Base-by-base conservation (phyloP, 2,888 invertebrate species). In the Archips xylosteana region DNA sequence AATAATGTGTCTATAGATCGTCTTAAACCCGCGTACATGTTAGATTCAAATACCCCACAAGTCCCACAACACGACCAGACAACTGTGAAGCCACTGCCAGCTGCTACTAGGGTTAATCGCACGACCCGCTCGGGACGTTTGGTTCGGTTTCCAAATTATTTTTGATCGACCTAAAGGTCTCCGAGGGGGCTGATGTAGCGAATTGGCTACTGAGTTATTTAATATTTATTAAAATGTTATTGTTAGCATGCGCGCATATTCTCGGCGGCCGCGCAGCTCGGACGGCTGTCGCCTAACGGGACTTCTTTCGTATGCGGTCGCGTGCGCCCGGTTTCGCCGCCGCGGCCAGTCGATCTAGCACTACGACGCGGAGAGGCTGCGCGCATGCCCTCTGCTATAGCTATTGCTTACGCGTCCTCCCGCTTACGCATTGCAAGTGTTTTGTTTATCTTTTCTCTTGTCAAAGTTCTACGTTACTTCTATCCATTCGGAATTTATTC, bases 101-200 rank as follows among this genome's bases (percentile, higher is more conserved):
- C 15, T 62, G 62, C 15, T 62, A 42, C 2, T n/a, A n/a, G n/a
- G n/a, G 6, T 3, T 42, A 23, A 45, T n/a, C 39, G 13, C 3
- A 62, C 2, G 13, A 45, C 45, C n/a, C 62, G 45, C n/a, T 62
- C 62, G 2, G 62, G 62, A 15, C 62, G 62, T 34, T 13, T 15
- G 2, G 62, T 62, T 15, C 39, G 62, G 2, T 62, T 62, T 42
- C 62, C 62, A 10, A 15, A 12, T 2, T 34, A 60, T 47, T 36
- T 51, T 23, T 65, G 4, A 65, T 65, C 65, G 65, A 65, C 65
- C 65, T 65, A 51, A 65, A 65, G 65, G 65, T 65, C 65, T 65
- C 51, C 65, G 65, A 65, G 23, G 54, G 54, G 54, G 54, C 65
- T 54, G 54, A 65, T 65, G 65, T 65, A 39, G 65, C 65, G 45